Evolutionary conservation across 2,113 vertebrate genomes (phyloP), one percentile per base, ranked within the genome.

Genomic region (Microtus ochrogaster): DNA sequence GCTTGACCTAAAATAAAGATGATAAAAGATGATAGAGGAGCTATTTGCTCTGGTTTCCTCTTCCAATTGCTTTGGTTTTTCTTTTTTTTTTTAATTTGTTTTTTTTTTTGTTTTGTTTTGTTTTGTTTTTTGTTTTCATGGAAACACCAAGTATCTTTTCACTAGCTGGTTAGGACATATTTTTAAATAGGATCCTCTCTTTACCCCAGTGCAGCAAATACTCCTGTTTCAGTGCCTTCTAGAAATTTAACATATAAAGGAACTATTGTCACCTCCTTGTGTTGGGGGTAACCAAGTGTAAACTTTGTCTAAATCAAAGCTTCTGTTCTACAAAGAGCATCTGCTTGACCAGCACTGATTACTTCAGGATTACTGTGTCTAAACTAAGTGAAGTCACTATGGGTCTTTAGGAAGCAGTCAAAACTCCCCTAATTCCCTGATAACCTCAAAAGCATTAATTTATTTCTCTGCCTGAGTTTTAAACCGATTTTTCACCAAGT

Each of bases 1-100:
- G 61, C 76, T 89, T 97, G 93, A 96, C 96, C 94, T 28, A 96
- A 97, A 97, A 96, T 97, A 93, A 96, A 96, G 95, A 97, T 95
- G 97, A 96, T 90, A 95, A 93, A 96, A 96, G 95, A 97, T 95
- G 97, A 96, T 90, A 95, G 58, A 94, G 74, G 84, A 96, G 83
- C 4, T 94, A 94, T 97, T 97, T 96, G 92, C 93, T 92, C 85
- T 96, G 94, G 89, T 97, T 95, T 97, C 66, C 83, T 94, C 94
- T 97, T 92, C 94, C 89, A 97, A 93, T 93, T 97, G 74, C 89
- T 95, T 95, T 94, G 92, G 49, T 55, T 92, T 97, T 52, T 91
- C 4, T 91, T 52, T 91, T 1, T 91, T 97, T 90, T 36, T n/a
- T n/a, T n/a, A n/a, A n/a, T n/a, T n/a, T n/a, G n/a, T n/a, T n/a